A percentile compares a stretch with the other conserved stretches of the same genome.
Evolutionary conservation across 2,797 vertebrate species (phyloP).

Genomic region (Cynopterus sphinx): DNA sequence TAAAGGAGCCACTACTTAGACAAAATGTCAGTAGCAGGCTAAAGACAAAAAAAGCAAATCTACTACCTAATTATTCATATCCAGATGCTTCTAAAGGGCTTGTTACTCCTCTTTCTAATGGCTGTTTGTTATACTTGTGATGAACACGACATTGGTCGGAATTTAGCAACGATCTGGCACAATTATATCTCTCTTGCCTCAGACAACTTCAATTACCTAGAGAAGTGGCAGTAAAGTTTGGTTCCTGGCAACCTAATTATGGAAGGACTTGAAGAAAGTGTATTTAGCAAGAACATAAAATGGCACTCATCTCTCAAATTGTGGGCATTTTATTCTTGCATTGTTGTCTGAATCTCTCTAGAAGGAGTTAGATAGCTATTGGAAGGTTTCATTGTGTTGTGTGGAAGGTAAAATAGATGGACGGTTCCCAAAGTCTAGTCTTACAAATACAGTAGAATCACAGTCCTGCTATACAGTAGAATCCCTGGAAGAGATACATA

Average conservation of each 20-base stretch:
- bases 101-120: not conserved
- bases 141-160: not conserved
- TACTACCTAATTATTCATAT: slow-evolving; percentile 13
- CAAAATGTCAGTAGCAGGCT: slow-evolving; percentile 11
- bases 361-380: not conserved
- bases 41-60: slow-evolving; percentile 1
- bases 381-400: not conserved
- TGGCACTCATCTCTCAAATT: not conserved
- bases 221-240: not conserved
- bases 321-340: not conserved
- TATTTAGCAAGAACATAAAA: not conserved
- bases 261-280: not conserved
- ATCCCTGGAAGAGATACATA: not conserved
- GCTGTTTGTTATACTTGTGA: not conserved
- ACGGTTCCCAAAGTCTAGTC: not conserved
- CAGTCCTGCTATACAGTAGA: not conserved
- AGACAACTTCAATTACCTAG: not conserved
- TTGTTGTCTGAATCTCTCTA: not conserved
- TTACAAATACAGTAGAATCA: no score
- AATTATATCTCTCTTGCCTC: not conserved
- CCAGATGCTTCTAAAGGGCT: not conserved
- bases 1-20: slow-evolving; percentile 34
- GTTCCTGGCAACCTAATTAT: not conserved
- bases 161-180: not conserved
- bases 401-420: not conserved